phyloP scores from a whole-genome alignment of 2,113 vertebrate species.

The Balaenoptera acutorostrata region DNA sequence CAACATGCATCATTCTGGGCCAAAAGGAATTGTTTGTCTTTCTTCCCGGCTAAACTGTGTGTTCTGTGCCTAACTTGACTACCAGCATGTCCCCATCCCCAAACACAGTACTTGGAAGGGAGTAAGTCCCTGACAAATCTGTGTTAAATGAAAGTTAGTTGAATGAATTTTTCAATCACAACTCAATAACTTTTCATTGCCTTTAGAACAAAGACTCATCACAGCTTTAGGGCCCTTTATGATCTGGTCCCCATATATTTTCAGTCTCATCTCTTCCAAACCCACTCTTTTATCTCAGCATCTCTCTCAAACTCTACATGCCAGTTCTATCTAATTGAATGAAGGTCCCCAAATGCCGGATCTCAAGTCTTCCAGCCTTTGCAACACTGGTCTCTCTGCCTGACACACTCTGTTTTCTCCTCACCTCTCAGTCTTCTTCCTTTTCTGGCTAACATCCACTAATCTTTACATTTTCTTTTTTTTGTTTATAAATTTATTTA shows the following conservation, averaged over 20 bases:
- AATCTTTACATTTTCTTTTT: neutral
- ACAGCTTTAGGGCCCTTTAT: neutral
- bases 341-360: neutral
- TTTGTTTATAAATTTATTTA: too few species aligned
- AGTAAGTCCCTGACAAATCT: neutral
- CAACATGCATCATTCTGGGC: neutral
- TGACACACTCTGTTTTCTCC: neutral
- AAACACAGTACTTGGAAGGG: neutral
- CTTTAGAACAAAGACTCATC: neutral
- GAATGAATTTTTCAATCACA: neutral
- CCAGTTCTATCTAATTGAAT: neutral
- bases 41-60: neutral
- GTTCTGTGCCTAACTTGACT: neutral
- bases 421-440: neutral
- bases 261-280: neutral
- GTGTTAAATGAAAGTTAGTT: neutral
- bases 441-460: neutral
- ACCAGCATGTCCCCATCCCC: too few species aligned
- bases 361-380: neutral
- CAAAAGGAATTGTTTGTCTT: neutral
- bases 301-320: neutral
- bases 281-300: neutral
- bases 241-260: neutral
- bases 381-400: neutral
- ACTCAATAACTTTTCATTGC: neutral